Evolutionary conservation across 2,797 vertebrate species (phyloP).

Genomic region (Anisognathus igniventris): DNA sequence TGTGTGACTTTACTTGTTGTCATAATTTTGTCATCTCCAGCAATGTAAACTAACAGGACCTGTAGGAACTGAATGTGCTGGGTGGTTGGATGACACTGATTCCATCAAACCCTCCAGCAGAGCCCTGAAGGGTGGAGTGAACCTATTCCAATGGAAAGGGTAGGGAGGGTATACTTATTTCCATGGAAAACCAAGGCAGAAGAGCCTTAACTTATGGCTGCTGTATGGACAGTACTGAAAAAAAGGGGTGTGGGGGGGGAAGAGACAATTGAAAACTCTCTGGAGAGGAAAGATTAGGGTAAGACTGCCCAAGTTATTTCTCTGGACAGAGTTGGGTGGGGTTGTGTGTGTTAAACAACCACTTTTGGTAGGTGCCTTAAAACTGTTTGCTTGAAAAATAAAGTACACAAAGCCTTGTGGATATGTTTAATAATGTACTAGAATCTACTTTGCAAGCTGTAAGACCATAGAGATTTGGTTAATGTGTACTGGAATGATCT

Average conservation of each 20-base stretch:
- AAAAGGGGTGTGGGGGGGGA: accelerated
- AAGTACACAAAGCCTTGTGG: background rate
- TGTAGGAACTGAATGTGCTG: background rate
- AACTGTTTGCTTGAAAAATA: background rate
- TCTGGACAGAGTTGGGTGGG: background rate
- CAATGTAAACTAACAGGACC: background rate
- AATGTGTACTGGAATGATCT: background rate
- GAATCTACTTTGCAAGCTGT: background rate
- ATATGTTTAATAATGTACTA: background rate
- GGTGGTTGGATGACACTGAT: background rate
- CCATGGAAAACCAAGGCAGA: background rate
- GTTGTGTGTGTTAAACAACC: background rate
- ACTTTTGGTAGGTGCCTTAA: background rate
- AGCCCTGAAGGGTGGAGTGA: background rate
- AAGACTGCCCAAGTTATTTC: background rate
- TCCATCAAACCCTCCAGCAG: background rate
- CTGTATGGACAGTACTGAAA: background rate
- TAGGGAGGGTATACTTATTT: background rate
- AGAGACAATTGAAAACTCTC: background rate
- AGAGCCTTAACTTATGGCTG: background rate
- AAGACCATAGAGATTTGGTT: background rate
- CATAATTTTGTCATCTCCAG: background rate
- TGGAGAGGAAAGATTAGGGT: background rate
- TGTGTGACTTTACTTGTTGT: background rate
- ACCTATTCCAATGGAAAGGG: background rate